These are phyloP conservation scores for Trimorus sp. DNA, from an alignment of 2,888 invertebrate genomes.

Conservation along the genomic window DNA sequence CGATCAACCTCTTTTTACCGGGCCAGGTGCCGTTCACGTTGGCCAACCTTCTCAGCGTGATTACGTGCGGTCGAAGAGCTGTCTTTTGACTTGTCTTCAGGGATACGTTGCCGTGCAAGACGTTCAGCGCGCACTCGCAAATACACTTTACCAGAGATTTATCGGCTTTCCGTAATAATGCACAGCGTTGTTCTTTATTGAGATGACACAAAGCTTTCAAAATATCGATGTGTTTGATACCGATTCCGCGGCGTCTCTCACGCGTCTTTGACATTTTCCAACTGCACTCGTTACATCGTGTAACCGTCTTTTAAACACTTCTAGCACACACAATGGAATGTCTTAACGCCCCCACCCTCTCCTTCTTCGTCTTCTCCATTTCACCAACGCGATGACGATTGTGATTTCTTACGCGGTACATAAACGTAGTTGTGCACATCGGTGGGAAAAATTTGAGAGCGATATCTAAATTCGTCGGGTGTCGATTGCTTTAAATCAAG, in stretches of 20 bases:
- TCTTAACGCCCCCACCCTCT: too few species aligned
- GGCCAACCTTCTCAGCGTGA: neutral
- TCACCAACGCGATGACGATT: neutral
- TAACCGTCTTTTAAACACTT: too few species aligned
- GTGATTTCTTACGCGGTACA: neutral
- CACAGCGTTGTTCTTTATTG: slow-evolving; percentile 1
- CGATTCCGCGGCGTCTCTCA: neutral
- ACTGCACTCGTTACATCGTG: too few species aligned
- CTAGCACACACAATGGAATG: too few species aligned
- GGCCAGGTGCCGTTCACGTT: neutral
- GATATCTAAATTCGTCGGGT: neutral
- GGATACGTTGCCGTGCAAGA: neutral
- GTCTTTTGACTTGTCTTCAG: neutral
- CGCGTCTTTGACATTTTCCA: too few species aligned
- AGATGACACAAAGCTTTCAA: slow-evolving; percentile 4
- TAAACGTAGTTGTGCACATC: neutral
- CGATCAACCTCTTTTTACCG: slow-evolving; percentile 1
- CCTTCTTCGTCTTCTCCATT: too few species aligned
- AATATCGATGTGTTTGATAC: neutral
- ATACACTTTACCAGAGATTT: neutral
- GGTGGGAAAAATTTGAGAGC: neutral
- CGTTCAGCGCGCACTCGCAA: neutral
- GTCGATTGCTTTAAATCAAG: slow-evolving; percentile 3
- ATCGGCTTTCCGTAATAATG: slow-evolving; percentile 1
- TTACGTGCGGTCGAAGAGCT: neutral